Evolutionary conservation across 92 coral and sea anemone genomes (phyloP).

Genomic region (Palythoa grandiflora): DNA sequence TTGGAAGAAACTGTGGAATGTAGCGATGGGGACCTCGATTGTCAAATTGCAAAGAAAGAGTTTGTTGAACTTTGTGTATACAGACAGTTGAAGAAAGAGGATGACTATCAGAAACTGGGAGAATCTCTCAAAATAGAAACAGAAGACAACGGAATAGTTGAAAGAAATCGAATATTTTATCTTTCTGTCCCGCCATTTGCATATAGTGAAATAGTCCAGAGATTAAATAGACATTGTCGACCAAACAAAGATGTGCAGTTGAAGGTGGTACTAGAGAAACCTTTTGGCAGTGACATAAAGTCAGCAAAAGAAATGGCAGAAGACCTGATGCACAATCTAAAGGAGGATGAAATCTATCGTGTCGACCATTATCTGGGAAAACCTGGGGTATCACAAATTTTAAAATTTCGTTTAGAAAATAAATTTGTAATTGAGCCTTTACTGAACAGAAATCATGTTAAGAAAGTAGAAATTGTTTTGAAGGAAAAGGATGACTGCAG

Average conservation of each 20-base stretch:
- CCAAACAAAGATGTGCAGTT: conserved; percentile 54
- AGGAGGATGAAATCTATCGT: conserved; percentile 87
- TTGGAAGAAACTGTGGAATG: conserved; percentile 71
- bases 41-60: conserved; percentile 34
- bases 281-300: conserved; percentile 87
- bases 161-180: conserved; percentile 86
- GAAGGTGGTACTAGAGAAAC: conserved; percentile 91
- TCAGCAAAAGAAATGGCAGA: conserved; percentile 76
- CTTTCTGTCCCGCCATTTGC: conserved; percentile 97
- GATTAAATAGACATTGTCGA: conserved; percentile 81
- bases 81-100: conserved; percentile 67
- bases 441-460: conserved; percentile 84
- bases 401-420: conserved; percentile 74
- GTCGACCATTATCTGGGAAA: conserved; percentile 97
- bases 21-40: conserved; percentile 27
- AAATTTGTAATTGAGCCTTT: conserved; percentile 48
- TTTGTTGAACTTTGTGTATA: conserved; percentile 60
- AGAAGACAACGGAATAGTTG: conserved; percentile 41
- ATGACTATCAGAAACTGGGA: conserved; percentile 77
- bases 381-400: conserved; percentile 85
- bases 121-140: conserved; percentile 52
- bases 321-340: conserved; percentile 64
- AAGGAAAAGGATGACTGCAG: conserved; percentile 82
- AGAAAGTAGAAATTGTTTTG: conserved; percentile 84
- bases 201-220: conserved; percentile 71